A percentile compares a stretch with the other conserved stretches of the same genome.
Conservation (phyloP, 2,888 invertebrate species). For the Hermaeophaga mercurialis region DNA sequence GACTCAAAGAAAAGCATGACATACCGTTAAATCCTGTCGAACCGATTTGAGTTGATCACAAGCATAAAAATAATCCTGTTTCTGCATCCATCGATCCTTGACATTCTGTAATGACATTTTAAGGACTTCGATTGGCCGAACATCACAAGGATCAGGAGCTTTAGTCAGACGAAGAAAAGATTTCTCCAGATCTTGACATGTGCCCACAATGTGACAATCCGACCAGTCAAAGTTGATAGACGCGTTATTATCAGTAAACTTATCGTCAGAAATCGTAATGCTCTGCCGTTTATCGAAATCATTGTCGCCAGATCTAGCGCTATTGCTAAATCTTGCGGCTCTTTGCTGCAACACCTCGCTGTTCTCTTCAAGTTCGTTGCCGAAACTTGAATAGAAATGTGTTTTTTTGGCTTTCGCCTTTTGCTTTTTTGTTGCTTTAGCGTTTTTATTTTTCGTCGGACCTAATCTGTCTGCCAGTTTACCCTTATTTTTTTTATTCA, state of each 20-base stretch:
- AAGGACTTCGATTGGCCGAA: constrained; percentile 88
- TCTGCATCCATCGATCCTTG: constrained; percentile 86
- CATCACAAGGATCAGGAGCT: constrained; percentile 91
- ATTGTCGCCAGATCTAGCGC: constrained; percentile 33
- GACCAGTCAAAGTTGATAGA: constrained; percentile 79
- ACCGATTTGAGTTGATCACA: constrained; percentile 99
- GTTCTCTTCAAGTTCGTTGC: constrained; percentile 69
- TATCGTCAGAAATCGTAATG: constrained; percentile 42
- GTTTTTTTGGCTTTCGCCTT: constrained; percentile 64
- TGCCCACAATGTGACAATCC: constrained; percentile 91
- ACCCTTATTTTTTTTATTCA: constrained; percentile 53
- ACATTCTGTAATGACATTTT: constrained; percentile 86
- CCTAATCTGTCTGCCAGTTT: constrained; percentile 66
- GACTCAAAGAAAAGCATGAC: too few species aligned
- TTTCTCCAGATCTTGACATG: constrained; percentile 93
- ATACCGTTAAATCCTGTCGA: constrained; percentile 96
- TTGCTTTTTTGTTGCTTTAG: constrained; percentile 58
- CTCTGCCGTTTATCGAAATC: constrained; percentile 19
- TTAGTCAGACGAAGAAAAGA: constrained; percentile 93
- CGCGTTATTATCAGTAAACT: constrained; percentile 55
- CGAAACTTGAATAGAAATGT: constrained; percentile 71
- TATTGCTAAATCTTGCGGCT: constrained; percentile 82
- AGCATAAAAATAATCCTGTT: constrained; percentile 93
- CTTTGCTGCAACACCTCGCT: constrained; percentile 83
- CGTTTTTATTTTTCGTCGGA: constrained; percentile 53